Conservation (phyloP, 2,797 vertebrate species). For the Pangasius macronema region DNA sequence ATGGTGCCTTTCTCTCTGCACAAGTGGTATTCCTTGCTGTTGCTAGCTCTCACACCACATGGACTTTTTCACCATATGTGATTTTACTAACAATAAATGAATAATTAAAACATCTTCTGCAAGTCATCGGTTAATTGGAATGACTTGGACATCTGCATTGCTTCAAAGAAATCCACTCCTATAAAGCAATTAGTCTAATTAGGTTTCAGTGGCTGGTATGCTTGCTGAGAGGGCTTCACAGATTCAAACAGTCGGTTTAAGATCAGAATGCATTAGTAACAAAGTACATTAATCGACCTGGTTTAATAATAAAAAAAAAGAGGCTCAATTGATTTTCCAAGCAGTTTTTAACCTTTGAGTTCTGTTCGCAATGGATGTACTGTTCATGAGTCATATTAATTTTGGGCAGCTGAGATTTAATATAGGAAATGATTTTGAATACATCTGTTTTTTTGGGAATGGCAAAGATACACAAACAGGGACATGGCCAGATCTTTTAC, state of each 20-base stretch:
- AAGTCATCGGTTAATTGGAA: slow-evolving; percentile 14
- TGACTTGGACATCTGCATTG: neutral
- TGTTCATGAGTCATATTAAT: neutral
- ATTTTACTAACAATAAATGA: neutral
- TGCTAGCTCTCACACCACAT: slow-evolving; percentile 14
- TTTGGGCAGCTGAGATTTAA: neutral
- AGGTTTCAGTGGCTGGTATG: slow-evolving; percentile 13
- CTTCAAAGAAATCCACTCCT: slow-evolving; percentile 16
- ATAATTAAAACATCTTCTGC: slow-evolving; percentile 9
- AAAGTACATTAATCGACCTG: neutral
- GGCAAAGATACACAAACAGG: neutral
- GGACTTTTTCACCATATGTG: neutral
- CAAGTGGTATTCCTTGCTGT: slow-evolving; percentile 25
- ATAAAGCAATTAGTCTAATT: slow-evolving; percentile 43
- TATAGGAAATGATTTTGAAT: neutral
- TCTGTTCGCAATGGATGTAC: too few species aligned
- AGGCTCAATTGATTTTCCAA: neutral
- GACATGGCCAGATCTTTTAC: neutral
- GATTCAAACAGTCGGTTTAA: slow-evolving; percentile 18
- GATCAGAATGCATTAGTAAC: neutral
- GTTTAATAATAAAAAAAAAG: neutral
- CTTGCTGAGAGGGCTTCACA: slow-evolving; percentile 22
- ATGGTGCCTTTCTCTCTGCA: slow-evolving; percentile 46
- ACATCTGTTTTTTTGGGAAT: neutral
- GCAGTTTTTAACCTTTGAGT: neutral